These are phyloP conservation scores for Steromphala cineraria DNA, from an alignment of 2,888 invertebrate species.

Conservation along the genomic window DNA sequence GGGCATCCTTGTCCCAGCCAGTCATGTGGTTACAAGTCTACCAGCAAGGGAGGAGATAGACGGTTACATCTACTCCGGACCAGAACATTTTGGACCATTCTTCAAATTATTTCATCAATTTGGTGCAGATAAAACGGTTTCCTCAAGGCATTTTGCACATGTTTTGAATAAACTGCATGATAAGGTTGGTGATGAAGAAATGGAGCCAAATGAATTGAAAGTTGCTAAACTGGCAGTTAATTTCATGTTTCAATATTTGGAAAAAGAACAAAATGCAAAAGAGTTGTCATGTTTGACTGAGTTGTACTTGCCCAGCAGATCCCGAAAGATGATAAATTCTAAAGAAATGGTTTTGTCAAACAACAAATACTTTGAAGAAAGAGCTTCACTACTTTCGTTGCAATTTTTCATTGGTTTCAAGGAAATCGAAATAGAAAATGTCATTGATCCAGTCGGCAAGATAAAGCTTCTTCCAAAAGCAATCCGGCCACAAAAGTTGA, in stretches of 20 bases:
- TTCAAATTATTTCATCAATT: constrained; percentile 43
- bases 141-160: constrained; percentile 42
- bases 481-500: constrained; percentile 43
- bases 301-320: constrained; percentile 28
- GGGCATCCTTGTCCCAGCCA: constrained; percentile 35
- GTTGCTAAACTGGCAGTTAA: constrained; percentile 38
- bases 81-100: constrained; percentile 44
- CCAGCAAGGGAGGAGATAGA: constrained; percentile 41
- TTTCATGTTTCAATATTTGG: constrained; percentile 9
- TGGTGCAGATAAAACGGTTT: constrained; percentile 42
- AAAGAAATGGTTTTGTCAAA: constrained; percentile 30
- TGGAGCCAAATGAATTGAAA: constrained; percentile 46
- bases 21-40: constrained; percentile 34
- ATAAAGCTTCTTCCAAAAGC: constrained; percentile 36
- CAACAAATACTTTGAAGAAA: constrained; percentile 23
- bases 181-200: constrained; percentile 15
- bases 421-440: constrained; percentile 14
- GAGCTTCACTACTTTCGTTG: neutral
- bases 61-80: constrained; percentile 51
- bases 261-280: neutral
- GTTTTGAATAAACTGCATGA: constrained; percentile 43
- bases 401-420: constrained; percentile 29
- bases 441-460: constrained; percentile 15
- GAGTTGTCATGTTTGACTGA: neutral
- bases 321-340: constrained; percentile 21